phyloP scores from a whole-genome alignment of 2,113 vertebrate species.

The Hydrochoerus hydrochaeris region DNA sequence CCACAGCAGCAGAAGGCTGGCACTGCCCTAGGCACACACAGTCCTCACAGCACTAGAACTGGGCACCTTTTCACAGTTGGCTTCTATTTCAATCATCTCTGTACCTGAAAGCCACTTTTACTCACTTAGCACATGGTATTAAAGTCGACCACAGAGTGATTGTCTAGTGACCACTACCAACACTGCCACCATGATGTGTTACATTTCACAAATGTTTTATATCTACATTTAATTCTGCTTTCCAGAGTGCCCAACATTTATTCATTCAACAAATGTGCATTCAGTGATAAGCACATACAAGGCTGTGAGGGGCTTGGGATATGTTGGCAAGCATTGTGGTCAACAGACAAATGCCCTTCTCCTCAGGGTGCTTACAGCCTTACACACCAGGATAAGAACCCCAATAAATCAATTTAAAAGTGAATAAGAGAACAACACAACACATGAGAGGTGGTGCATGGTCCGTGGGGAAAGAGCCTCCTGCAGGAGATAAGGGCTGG shows the following conservation, averaged over 20 bases:
- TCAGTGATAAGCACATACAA: not conserved
- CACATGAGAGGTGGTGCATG: not conserved
- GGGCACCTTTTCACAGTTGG: not conserved
- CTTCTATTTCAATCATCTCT: not conserved
- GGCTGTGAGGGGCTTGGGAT: not conserved
- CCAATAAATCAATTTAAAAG: not conserved
- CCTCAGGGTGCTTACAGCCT: not conserved
- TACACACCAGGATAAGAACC: not conserved
- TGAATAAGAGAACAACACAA: not conserved
- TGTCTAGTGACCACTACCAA: not conserved
- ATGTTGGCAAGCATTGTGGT: not conserved
- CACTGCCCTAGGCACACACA: not conserved
- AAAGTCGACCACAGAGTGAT: not conserved
- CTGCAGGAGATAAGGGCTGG: accelerated
- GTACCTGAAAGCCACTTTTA: not conserved
- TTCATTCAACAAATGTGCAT: not conserved
- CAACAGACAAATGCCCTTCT: not conserved
- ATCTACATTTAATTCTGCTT: not conserved
- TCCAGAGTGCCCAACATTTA: not conserved
- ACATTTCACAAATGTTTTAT: slow-evolving; percentile 1
- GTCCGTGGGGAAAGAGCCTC: no score
- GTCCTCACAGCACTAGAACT: not conserved
- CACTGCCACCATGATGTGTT: no score
- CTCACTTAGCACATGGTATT: not conserved
- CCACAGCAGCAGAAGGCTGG: not conserved